Evolutionary conservation across 2,888 invertebrate genomes (phyloP), one percentile per base, ranked within the genome.

Genomic region (Patella pellucida): DNA sequence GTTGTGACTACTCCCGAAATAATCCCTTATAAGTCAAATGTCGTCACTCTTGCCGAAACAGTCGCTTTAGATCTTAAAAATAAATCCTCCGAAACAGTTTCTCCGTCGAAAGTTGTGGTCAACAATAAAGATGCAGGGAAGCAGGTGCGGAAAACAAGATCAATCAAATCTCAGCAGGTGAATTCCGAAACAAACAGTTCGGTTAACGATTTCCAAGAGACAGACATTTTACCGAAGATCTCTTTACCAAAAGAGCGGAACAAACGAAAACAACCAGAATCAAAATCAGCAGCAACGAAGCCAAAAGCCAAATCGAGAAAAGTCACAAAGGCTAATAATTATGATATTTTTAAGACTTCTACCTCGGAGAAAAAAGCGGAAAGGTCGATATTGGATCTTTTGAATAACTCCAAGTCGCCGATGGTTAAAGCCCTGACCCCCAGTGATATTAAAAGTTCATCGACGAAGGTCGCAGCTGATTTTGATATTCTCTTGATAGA

Each of bases 401-500:
- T 62, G 5, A 12, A 19, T 9, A 19, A 19, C 2, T 62, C 62
- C 1, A 62, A 62, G 62, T 19, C 62, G 3, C 9, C 9, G 0
- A 41, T 41, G 9, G 41, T 41, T 41, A 41, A 41, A 41, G 41
- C 41, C 41, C 14, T 62, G 23, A n/a, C 9, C 14, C 19, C 62
- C 3, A 62, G 62, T 62, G 62, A 62, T 62, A 62, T 62, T 0
- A 23, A 62, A 14, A 12, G 62, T 12, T 19, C 19, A 11, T 67
- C 72, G n/a, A 69, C 62, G 51, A 69, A 71, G 27, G 72, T 71
- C 12, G 16, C 69, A 7, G 72, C 16, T 4, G 70, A 78, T 56
- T 50, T 78, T 12, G 79, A 76, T 67, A 72, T 72, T 74, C 73
- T 72, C 19, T 67, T 78, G 52, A 76, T 77, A 14, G 72, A 76